phyloP scores from a whole-genome alignment of 2,797 vertebrate genomes.

The Poecile montanus region DNA sequence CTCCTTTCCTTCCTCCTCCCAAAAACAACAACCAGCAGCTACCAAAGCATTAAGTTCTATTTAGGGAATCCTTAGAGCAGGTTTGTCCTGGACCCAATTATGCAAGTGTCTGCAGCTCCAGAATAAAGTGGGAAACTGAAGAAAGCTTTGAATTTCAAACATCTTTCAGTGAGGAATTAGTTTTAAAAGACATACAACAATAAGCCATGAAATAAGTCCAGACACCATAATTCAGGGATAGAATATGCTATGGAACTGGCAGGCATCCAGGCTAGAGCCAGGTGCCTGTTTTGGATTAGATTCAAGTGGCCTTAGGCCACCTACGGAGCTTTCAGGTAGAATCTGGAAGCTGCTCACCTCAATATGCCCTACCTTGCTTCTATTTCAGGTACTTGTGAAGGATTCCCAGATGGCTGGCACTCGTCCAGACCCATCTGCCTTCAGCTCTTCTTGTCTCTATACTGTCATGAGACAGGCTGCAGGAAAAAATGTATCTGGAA shows the following conservation, averaged over 20 bases:
- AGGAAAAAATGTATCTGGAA: conserved; percentile 57
- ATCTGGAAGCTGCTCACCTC: conserved; percentile 70
- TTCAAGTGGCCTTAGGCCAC: conserved; percentile 79
- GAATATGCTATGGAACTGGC: conserved; percentile 70
- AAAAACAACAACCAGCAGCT: not conserved
- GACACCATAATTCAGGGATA: conserved; percentile 71
- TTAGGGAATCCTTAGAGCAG: conserved; percentile 27
- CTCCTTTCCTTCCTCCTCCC: not conserved
- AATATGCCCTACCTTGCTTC: conserved; percentile 54
- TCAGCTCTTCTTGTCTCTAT: conserved; percentile 55
- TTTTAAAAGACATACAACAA: conserved; percentile 70
- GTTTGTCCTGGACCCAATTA: conserved; percentile 43
- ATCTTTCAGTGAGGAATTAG: conserved; percentile 73
- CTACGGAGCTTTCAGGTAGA: conserved; percentile 75
- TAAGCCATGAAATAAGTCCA: conserved; percentile 66
- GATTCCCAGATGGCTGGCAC: conserved; percentile 77
- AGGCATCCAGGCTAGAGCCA: conserved; percentile 70
- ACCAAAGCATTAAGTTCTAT: not conserved
- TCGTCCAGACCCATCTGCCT: conserved; percentile 64
- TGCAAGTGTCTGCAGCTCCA: conserved; percentile 71
- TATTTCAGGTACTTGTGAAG: conserved; percentile 71
- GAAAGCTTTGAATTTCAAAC: conserved; percentile 71
- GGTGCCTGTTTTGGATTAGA: conserved; percentile 73
- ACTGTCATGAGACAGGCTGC: conserved; percentile 53
- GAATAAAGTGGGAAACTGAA: conserved; percentile 45